These are phyloP conservation scores for Ginglymostoma cirratum DNA, from an alignment of 2,113 vertebrate genomes.

Conservation along the genomic window DNA sequence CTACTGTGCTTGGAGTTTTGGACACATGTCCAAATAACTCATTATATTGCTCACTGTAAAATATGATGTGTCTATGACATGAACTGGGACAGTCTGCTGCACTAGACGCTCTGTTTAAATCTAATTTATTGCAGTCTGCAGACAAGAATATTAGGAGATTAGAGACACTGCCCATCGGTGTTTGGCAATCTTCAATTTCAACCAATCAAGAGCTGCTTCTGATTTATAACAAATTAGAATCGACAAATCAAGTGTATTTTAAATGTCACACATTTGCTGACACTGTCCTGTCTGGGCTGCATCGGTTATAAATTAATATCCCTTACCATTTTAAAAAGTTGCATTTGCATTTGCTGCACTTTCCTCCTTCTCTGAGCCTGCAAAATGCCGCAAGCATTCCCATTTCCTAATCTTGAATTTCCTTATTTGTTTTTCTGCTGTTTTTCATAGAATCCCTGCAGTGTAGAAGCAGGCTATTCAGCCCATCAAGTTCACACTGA, in stretches of 20 bases:
- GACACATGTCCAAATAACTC: not conserved
- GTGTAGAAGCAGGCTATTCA: no score
- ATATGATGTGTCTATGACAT: not conserved
- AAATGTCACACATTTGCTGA: not conserved
- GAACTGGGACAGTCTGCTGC: not conserved
- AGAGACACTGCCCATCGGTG: not conserved
- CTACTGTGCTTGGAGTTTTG: not conserved
- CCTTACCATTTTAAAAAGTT: not conserved
- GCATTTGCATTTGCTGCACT: not conserved
- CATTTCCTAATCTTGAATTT: not conserved
- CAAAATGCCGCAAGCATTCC: not conserved
- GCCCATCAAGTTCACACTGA: no score
- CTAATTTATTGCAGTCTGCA: not conserved
- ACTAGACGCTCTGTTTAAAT: not conserved
- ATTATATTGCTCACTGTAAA: not conserved
- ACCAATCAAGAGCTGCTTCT: not conserved
- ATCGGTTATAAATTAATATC: not conserved
- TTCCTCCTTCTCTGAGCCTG: not conserved
- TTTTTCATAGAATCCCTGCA: no score
- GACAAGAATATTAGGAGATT: not conserved
- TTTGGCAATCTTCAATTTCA: not conserved
- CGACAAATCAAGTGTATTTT: not conserved
- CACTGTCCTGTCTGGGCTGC: not conserved
- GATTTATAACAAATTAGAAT: not conserved
- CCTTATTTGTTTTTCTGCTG: not conserved